phyloP scores from a whole-genome alignment of 2,797 vertebrate genomes.

The Clarias fuscus region DNA sequence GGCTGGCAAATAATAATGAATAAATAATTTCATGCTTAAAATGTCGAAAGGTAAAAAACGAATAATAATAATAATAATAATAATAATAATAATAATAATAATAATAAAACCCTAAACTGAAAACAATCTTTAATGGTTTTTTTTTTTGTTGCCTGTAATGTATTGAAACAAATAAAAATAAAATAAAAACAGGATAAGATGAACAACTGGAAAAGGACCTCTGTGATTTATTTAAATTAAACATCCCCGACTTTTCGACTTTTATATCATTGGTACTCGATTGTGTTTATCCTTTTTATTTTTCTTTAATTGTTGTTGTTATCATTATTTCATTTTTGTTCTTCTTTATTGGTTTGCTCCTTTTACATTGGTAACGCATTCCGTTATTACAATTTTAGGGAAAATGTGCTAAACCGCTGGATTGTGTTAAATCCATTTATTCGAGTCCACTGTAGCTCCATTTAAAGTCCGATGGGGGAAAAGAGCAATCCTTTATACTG shows the following conservation, averaged over 20 bases:
- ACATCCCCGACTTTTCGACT: slow-evolving; percentile 25
- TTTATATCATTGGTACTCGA: slow-evolving; percentile 11
- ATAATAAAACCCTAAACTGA: neutral
- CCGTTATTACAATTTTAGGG: slow-evolving; percentile 20
- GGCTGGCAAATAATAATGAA: neutral
- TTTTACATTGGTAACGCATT: slow-evolving; percentile 12
- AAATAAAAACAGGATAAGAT: neutral
- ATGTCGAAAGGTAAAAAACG: neutral
- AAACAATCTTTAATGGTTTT: neutral
- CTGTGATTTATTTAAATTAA: slow-evolving; percentile 4
- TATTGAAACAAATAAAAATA: neutral
- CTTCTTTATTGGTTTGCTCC: neutral
- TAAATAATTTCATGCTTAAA: neutral
- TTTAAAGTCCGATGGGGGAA: slow-evolving; percentile 6
- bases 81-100: neutral
- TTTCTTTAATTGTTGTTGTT: neutral
- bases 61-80: neutral
- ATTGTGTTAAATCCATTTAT: slow-evolving; percentile 41
- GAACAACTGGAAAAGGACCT: slow-evolving; percentile 1
- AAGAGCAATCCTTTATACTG: neutral
- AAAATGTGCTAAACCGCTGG: slow-evolving; percentile 27
- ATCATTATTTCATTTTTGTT: neutral
- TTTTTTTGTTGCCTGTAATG: neutral
- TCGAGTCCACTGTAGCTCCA: slow-evolving; percentile 32
- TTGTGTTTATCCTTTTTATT: neutral